Evolutionary conservation across 2,113 vertebrate genomes (phyloP).

Genomic region (Vombatus ursinus): DNA sequence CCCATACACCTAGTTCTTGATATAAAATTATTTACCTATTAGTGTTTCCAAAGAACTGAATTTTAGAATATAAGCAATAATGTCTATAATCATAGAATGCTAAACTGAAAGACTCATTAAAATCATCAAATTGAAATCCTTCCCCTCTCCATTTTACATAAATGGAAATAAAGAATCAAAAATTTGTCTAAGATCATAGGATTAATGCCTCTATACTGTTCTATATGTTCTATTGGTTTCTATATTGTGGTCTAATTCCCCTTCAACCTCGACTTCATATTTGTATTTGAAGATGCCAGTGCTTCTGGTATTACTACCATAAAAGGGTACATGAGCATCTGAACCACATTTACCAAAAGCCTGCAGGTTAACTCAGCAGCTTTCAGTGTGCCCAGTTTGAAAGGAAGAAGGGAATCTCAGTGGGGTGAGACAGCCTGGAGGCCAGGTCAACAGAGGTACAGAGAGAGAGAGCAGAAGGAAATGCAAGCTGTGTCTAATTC

Average conservation of each 20-base stretch:
- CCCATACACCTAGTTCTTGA: conserved; percentile 12
- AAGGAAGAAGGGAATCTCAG: neutral
- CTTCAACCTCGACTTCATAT: neutral
- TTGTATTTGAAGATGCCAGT: neutral
- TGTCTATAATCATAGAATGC: neutral
- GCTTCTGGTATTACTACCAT: neutral
- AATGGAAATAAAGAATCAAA: neutral
- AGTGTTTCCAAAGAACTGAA: neutral
- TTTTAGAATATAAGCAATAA: neutral
- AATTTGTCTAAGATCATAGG: neutral
- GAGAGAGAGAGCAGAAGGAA: neutral
- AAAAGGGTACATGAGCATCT: neutral
- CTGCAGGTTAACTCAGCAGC: neutral
- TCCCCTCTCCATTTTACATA: neutral
- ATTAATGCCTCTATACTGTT: neutral
- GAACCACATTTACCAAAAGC: neutral
- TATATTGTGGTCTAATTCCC: neutral
- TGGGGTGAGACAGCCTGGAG: neutral
- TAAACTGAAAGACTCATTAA: neutral
- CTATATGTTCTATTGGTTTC: neutral
- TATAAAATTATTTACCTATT: conserved; percentile 20
- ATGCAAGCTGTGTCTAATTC: neutral
- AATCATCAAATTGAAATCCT: neutral
- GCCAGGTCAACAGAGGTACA: neutral
- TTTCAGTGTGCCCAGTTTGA: neutral